phyloP scores from a whole-genome alignment of 2,113 vertebrate genomes.

The Pluvialis apricaria region DNA sequence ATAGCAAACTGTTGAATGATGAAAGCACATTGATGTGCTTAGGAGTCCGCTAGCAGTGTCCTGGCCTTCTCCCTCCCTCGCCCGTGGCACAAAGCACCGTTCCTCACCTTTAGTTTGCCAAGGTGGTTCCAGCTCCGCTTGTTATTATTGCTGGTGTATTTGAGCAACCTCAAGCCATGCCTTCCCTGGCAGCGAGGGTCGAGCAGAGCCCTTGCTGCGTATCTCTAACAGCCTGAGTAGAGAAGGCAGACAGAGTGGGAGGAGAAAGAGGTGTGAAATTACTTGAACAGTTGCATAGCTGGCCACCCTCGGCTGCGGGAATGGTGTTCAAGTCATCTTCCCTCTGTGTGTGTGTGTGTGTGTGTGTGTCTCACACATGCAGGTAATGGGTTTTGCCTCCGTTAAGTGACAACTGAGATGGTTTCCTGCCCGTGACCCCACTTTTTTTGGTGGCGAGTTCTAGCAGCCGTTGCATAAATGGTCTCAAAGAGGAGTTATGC shows the following conservation, averaged over 20 bases:
- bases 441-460: neutral
- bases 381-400: neutral
- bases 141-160: neutral
- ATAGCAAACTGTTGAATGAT: neutral
- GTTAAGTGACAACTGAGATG: neutral
- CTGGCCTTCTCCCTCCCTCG: neutral
- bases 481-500: neutral
- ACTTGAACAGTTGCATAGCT: neutral
- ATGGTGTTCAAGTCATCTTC: neutral
- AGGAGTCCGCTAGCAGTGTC: neutral
- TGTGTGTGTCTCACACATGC: accelerated
- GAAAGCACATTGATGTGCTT: neutral
- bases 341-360: neutral
- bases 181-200: accelerated
- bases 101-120: neutral
- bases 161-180: neutral
- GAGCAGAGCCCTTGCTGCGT: neutral
- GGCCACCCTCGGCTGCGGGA: neutral
- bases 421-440: neutral
- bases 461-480: neutral
- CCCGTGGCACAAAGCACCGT: neutral
- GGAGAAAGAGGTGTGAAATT: neutral
- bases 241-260: neutral
- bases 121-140: neutral
- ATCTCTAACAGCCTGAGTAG: neutral